phyloP scores from a whole-genome alignment of 2,113 vertebrate species.

The Heterochromis multidens region DNA sequence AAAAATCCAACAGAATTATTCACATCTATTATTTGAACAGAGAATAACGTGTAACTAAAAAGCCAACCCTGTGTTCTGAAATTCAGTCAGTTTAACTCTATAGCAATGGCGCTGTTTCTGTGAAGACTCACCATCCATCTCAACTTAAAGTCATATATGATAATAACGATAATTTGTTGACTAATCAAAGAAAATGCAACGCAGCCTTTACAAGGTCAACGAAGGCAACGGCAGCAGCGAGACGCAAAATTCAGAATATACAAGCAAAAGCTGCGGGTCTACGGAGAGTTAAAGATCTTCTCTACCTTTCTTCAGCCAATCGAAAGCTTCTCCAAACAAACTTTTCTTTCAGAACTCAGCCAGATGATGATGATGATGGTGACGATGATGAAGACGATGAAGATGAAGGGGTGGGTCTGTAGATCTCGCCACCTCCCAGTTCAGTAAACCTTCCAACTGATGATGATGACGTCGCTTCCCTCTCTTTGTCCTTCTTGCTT shows the following conservation, averaged over 20 bases:
- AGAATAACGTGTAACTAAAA: neutral
- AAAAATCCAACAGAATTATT: constrained; percentile 1
- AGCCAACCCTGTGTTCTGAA: neutral
- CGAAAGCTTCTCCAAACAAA: neutral
- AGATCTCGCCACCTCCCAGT: neutral
- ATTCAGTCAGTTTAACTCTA: constrained; percentile 4
- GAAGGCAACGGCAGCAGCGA: constrained; percentile 48
- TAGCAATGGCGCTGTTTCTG: neutral
- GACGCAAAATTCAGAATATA: constrained; percentile 5
- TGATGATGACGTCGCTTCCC: constrained; percentile 12
- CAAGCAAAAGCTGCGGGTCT: constrained; percentile 21
- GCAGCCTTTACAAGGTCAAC: constrained; percentile 22
- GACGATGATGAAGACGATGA: constrained; percentile 63
- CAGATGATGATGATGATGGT: constrained; percentile 60
- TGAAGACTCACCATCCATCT: constrained; percentile 9
- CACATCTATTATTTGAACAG: neutral
- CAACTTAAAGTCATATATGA: neutral
- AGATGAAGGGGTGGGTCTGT: constrained; percentile 37
- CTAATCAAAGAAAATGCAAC: constrained; percentile 21
- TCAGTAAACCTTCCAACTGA: constrained; percentile 27
- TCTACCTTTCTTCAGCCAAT: constrained; percentile 12
- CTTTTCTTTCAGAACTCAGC: constrained; percentile 20
- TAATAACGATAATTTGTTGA: neutral
- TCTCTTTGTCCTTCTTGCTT: constrained; percentile 66
- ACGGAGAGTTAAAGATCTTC: neutral